Base-by-base conservation (phyloP, 2,113 vertebrate genomes). In the Daphoenositta chrysoptera region DNA sequence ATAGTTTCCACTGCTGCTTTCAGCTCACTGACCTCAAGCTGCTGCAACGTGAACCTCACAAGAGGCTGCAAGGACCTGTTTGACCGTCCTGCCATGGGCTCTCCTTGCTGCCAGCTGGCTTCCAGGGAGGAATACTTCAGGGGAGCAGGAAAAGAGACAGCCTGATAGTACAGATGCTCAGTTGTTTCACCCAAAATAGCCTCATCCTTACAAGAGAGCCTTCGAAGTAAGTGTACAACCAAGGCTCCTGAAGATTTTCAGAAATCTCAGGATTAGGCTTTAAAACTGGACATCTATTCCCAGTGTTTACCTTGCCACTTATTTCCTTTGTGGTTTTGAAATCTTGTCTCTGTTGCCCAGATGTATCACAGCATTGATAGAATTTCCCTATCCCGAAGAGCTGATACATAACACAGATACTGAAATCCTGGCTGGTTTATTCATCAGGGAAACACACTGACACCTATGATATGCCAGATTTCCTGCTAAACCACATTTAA, bases 1-100 rank as follows among this genome's bases (percentile, higher is more conserved):
- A 82, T 91, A 85, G 40, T 94, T 97, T 90, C 66, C 70, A 87
- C 84, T 85, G 73, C 89, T 80, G 77, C 73, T 85, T 85, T 89
- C 89, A 87, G 81, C 82, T 60, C 4, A 1, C 66, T 89, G 91
- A 93, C 91, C 84, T 69, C 70, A 72, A 69, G 48, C 44, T 71
- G 24, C 7, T 48, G 65, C 40, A 28, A 75, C 2, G 3, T 42
- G 35, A 89, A 86, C 39, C 81, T 45, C 83, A 30, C 26, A 14
- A 9, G 12, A 53, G 42, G 50, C 79, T 85, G 45, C 15, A 26
- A 54, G 65, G 93, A 81, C 35, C 72, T 24, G 56, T 61, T 66
- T 0, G 0, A 37, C 50, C 64, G 0, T n/a, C 60, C 76, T 65
- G 28, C 71, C 35, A 9, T 0, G 10, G 58, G 51, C 27, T 58